phyloP scores from a whole-genome alignment of 92 coral and sea anemone genomes.

The Palythoa heliodiscus region DNA sequence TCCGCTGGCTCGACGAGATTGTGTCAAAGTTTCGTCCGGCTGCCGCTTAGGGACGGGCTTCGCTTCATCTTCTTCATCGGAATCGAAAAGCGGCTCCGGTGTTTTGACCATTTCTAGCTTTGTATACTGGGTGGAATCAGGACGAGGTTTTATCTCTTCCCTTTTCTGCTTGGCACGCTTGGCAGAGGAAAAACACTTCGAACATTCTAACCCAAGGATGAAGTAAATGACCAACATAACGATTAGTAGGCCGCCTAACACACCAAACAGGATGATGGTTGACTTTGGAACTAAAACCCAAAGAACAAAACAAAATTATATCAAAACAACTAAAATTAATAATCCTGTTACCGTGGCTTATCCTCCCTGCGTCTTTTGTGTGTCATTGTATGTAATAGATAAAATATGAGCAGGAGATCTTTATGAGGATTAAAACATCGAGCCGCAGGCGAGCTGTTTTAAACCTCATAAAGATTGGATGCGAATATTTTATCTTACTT shows the following conservation, averaged over 20 bases:
- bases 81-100: slow-evolving; percentile 36
- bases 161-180: background rate
- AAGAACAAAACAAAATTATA: background rate
- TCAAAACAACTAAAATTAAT: background rate
- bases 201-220: slow-evolving; percentile 17
- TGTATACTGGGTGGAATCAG: slow-evolving; percentile 10
- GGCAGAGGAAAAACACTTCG: background rate
- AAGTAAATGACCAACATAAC: slow-evolving; percentile 17
- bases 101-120: slow-evolving; percentile 12
- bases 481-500: no score
- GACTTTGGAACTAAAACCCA: slow-evolving; percentile 35
- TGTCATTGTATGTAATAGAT: no score
- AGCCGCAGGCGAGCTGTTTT: no score
- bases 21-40: background rate
- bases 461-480: no score
- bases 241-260: slow-evolving; percentile 16
- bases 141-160: slow-evolving; percentile 3
- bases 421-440: no score
- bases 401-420: no score
- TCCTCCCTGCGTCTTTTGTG: no score
- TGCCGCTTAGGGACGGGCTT: background rate
- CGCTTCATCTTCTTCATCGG: slow-evolving; percentile 24
- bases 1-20: slow-evolving; percentile 21
- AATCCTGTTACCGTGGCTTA: no score
- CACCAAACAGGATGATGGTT: slow-evolving; percentile 22